Base-by-base conservation (phyloP, 2,113 vertebrate species). In the Camelus dromedarius region DNA sequence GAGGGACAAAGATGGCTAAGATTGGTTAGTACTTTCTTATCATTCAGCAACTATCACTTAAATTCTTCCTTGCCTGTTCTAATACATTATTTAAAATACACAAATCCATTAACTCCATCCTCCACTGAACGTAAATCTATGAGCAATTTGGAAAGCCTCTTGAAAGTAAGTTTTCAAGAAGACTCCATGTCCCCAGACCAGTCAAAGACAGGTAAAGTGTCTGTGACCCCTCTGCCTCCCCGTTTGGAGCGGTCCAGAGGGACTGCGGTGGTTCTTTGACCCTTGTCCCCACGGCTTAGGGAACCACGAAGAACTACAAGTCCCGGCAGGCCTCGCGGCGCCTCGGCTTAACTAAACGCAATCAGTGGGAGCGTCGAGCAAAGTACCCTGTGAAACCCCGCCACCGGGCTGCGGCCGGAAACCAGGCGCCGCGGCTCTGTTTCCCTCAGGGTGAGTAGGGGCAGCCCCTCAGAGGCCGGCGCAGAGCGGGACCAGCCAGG, bases 291-390 rank as follows among this genome's bases (percentile, higher is more conserved):
- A 1, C 0, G 4, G 60, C 2, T 8, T 28, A 19, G 19, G 15
- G 22, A 48, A 2, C n/a, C 22, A 0, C 0, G 14, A 2, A 3
- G 95, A 76, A 98, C 99, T 98, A 98, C 98, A 94, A 89, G 50
- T 98, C 98, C 99, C 99, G 82, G 98, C 97, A 96, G 94, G 97
- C 98, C 35, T 5, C 75, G 97, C 93, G 95, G 60, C 35, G 20
- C 8, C 18, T 66, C 76, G 96, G 67, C 79, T 62, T 48, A 5
- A 48, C 97, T n/a, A 24, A 73, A 89, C 75, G 64, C 80, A 22
- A 4, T 0, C 48, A 0, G 73, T 84, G 46, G 12, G 83, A 70
- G 46, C 9, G 14, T 28, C 38, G 69, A 72, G 66, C 66, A 14
- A 28, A 2, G 54, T 67, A 79, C 46, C 82, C 60, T 28, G 82